Evolutionary conservation across 2,888 invertebrate species (phyloP).

Genomic region (Lochmaea capreae): DNA sequence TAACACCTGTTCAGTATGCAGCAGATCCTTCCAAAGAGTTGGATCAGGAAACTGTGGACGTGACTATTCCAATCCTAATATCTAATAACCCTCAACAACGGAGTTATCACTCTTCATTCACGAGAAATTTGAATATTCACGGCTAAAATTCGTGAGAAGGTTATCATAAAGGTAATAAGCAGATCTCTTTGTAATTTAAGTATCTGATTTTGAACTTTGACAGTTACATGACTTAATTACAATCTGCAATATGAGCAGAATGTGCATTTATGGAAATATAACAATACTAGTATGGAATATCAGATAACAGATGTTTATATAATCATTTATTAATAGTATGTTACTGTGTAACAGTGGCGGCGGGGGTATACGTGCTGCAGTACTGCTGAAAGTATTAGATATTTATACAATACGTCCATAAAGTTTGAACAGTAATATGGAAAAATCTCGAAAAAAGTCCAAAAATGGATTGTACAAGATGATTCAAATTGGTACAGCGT

Average conservation of each 20-base stretch:
- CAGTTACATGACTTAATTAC: not conserved
- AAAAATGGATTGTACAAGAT: no score
- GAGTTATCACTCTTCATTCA: slow-evolving; percentile 32
- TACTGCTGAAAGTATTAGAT: no score
- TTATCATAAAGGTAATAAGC: not conserved
- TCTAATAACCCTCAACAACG: slow-evolving; percentile 31
- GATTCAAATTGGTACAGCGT: no score
- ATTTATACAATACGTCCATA: no score
- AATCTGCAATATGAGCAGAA: not conserved
- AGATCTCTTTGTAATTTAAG: not conserved
- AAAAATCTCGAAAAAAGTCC: no score
- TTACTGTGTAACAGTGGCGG: no score
- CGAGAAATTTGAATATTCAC: slow-evolving; percentile 11
- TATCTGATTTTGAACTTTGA: not conserved
- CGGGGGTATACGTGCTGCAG: no score
- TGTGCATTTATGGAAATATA: not conserved
- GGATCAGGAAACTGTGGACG: slow-evolving; percentile 32
- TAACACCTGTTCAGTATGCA: slow-evolving; percentile 47
- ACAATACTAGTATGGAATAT: not conserved
- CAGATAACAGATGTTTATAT: no score
- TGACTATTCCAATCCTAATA: slow-evolving; percentile 35
- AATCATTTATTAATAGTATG: no score
- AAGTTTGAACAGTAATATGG: no score
- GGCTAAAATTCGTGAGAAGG: not conserved
- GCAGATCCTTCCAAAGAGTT: slow-evolving; percentile 24